Percentiles rank a stretch among this genome's conserved stretches.
Evolutionary conservation across 2,888 invertebrate species (phyloP).

Genomic region (Acleris laterana): DNA sequence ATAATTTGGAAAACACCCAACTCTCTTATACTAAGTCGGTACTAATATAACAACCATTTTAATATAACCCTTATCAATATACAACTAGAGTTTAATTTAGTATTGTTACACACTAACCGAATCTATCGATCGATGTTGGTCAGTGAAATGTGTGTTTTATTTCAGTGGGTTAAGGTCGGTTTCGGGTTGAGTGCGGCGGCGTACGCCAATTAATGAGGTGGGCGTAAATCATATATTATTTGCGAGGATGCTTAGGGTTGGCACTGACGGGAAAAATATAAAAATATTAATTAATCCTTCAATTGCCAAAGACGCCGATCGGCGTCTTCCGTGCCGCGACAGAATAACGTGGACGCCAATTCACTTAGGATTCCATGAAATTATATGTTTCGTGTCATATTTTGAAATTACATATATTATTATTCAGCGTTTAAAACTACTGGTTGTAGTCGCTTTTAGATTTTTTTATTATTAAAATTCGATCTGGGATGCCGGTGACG

Average conservation of each 20-base stretch:
- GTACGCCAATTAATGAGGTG: slow-evolving; percentile 24
- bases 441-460: too few species aligned
- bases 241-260: slow-evolving; percentile 24
- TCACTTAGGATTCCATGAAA: too few species aligned
- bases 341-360: too few species aligned
- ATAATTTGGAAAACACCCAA: slow-evolving; percentile 18
- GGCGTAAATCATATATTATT: slow-evolving; percentile 32
- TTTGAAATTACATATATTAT: too few species aligned
- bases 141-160: slow-evolving; percentile 10
- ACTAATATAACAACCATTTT: not conserved
- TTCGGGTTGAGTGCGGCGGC: slow-evolving; percentile 3
- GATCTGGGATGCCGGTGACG: too few species aligned
- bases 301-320: too few species aligned
- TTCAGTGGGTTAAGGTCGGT: slow-evolving; percentile 2
- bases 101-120: not conserved
- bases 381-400: too few species aligned
- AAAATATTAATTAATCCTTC: not conserved
- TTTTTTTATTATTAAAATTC: too few species aligned
- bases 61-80: not conserved
- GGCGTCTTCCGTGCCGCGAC: too few species aligned
- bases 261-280: not conserved
- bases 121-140: not conserved
- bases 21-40: slow-evolving; percentile 4
- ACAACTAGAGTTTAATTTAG: not conserved
- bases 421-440: too few species aligned